Evolutionary conservation across 2,113 vertebrate genomes (phyloP).

Genomic region (Lasiurus borealis): DNA sequence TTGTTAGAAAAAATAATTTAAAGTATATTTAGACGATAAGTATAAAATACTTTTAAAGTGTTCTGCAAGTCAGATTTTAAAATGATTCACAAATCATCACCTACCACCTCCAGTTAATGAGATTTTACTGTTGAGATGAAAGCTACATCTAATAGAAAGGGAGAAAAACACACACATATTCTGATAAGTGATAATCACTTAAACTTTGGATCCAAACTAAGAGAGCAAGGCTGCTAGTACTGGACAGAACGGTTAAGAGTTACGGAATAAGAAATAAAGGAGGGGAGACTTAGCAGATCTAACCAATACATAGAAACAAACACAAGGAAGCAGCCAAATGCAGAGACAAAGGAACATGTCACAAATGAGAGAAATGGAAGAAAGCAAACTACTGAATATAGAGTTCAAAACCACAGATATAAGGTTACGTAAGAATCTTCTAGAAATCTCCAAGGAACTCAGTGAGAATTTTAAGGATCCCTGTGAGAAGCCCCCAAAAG

Average conservation of each 20-base stretch:
- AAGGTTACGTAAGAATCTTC: no score
- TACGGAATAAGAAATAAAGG: neutral
- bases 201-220: neutral
- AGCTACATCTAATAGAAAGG: neutral
- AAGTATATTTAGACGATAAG: neutral
- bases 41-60: slow-evolving; percentile 26
- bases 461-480: no score
- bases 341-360: no score
- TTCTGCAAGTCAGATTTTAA: slow-evolving; percentile 38
- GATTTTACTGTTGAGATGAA: neutral
- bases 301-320: no score
- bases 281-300: neutral
- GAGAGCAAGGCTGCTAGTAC: neutral
- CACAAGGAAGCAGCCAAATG: no score
- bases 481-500: no score
- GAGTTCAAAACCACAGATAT: no score
- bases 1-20: neutral
- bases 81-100: neutral
- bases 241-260: neutral
- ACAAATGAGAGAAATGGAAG: no score
- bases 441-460: no score
- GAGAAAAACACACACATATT: neutral
- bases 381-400: no score
- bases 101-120: neutral
- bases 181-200: neutral